These are phyloP conservation scores for Aegotheles bennettii DNA, from an alignment of 2,113 vertebrate genomes.

Conservation along the genomic window DNA sequence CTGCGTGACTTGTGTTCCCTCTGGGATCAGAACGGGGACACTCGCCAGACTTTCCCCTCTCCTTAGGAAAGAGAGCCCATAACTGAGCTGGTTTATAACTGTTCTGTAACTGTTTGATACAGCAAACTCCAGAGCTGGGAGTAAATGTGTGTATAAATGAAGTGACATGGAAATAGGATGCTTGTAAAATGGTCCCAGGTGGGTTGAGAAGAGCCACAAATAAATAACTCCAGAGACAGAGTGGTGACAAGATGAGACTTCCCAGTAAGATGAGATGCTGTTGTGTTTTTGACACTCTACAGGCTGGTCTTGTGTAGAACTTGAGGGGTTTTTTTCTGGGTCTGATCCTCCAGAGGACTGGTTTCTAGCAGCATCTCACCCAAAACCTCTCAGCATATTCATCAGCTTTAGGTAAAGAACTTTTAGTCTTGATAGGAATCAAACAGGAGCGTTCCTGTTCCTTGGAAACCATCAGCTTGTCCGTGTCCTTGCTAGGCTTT, in stretches of 20 bases:
- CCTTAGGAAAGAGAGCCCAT: neutral
- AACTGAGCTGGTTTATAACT: too few relatives aligned
- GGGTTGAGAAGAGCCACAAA: neutral
- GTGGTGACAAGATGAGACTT: neutral
- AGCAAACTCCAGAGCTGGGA: neutral
- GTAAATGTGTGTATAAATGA: neutral
- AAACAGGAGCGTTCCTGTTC: neutral
- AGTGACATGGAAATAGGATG: too few relatives aligned
- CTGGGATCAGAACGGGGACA: neutral
- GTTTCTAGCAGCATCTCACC: neutral
- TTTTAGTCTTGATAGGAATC: neutral
- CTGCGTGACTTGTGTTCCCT: neutral
- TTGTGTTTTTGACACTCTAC: neutral
- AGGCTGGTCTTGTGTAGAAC: neutral
- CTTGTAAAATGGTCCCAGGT: neutral
- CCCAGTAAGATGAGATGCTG: rapidly evolving
- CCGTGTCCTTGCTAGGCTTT: neutral
- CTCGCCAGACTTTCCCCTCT: neutral
- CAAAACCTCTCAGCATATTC: neutral
- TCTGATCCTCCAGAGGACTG: neutral
- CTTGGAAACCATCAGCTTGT: rapidly evolving
- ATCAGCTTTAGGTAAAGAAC: neutral
- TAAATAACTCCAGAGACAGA: neutral
- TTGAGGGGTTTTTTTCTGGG: rapidly evolving
- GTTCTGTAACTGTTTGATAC: neutral